These are phyloP conservation scores for Anodontia alba DNA, from an alignment of 2,888 invertebrate species.

Conservation along the genomic window DNA sequence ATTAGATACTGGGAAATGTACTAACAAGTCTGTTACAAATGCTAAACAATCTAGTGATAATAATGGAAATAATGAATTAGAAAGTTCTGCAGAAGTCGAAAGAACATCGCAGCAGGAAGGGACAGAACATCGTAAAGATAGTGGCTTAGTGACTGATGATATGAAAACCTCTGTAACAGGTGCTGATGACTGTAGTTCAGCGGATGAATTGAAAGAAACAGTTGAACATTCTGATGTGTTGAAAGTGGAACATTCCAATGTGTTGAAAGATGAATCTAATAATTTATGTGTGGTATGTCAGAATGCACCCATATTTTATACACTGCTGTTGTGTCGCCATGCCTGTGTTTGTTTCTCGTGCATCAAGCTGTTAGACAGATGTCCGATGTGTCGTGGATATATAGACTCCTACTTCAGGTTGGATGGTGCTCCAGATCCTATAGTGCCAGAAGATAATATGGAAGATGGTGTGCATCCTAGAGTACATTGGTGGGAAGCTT, in stretches of 20 bases:
- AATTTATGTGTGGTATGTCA: slow-evolving; percentile 92
- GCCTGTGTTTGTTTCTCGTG: slow-evolving; percentile 94
- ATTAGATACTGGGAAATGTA: background rate
- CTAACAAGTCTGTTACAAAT: background rate
- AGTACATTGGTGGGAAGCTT: slow-evolving; percentile 57
- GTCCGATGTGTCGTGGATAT: slow-evolving; percentile 94
- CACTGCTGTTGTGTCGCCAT: slow-evolving; percentile 93
- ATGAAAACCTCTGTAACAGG: too few relatives aligned
- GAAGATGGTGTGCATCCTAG: slow-evolving; percentile 14
- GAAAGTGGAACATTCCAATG: too few relatives aligned
- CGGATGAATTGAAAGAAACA: background rate
- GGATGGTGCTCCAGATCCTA: background rate
- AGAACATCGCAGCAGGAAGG: too few relatives aligned
- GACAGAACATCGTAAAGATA: too few relatives aligned
- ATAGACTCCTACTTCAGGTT: slow-evolving; percentile 91
- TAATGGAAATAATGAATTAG: background rate
- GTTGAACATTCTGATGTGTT: background rate
- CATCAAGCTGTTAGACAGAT: slow-evolving; percentile 92
- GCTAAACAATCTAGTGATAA: background rate
- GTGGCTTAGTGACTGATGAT: too few relatives aligned
- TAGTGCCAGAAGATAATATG: background rate
- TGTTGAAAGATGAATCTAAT: background rate
- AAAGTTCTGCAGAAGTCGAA: background rate
- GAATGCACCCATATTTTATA: slow-evolving; percentile 91
- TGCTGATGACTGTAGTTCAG: too few relatives aligned